Evolutionary conservation across 2,797 vertebrate species (phyloP), one percentile per base, ranked within the genome.

Genomic region (Apodemus agrarius): DNA sequence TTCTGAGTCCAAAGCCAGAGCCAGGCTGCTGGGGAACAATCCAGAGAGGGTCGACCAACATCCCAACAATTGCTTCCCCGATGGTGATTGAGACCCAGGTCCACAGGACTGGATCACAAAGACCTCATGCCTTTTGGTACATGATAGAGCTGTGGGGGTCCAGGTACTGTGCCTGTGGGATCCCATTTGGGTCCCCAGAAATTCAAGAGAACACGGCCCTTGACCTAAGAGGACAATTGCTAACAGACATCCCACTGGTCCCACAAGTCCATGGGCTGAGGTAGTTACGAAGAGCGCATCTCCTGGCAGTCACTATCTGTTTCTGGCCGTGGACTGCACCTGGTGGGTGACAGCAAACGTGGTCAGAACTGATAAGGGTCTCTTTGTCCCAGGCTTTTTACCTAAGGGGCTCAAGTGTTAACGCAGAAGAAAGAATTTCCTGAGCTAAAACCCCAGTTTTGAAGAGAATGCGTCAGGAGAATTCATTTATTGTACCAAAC

Each of bases 361-460:
- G 17, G n/a, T 90, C 49, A 82, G 17, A 52, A 43, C 46, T 7
- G 19, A 17, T 6, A 57, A 79, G 22, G 74, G 10, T 17, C 43
- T 82, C 80, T 74, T 0, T n/a, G 67, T 6, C 14, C 34, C n/a
- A 67, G 57, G 21, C 8, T 72, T 29, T 40, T 63, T 21, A 84
- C 14, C 21, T 79, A 43, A 40, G 69, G 13, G 54, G 11, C 43
- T 91, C 31, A 57, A 76, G 54, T 57, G 37, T 86, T 78, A 43
- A 11, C 24, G 43, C 9, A 43, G 75, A 93, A 93, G 84, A 84
- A n/a, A 95, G 83, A 61, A 46, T 54, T 65, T 76, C 69, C 24
- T 43, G 54, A 24, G 84, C 86, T 63, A 79, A 81, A 89, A 81
- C 24, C 69, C 72, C 49, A 86, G 46, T 78, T 96, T 79, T 63